Evolutionary conservation across 1,140 invertebrate genomes (phyloP), one percentile per base, ranked within the genome.

Genomic region (Anastrepha obliqua): DNA sequence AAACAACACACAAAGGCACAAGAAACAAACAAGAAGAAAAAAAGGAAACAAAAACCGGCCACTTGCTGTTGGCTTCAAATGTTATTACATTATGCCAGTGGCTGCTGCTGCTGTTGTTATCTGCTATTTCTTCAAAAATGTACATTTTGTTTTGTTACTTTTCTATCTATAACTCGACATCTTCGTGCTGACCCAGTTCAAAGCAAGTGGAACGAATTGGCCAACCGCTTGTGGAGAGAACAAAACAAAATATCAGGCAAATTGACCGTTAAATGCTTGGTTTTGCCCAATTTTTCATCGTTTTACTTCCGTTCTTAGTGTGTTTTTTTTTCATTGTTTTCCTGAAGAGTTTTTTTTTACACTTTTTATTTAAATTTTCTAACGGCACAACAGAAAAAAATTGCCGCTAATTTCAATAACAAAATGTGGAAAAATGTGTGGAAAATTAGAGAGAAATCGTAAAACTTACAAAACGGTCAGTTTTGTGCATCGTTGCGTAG

Each of bases 141-240:
- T 29, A 29, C 29, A 29, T 62, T 62, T 62, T 62, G 3, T 62
- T 62, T 62, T n/a, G 15, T 29, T 2, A 20, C 74, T 55, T 78
- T 44, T 44, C 51, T 17, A 47, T 78, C 70, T 17, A 42, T 3
- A 55, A 15, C 47, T 13, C 74, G 44, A 81, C 74, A 81, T 81
- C 74, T 81, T 81, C 74, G 47, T 81, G 74, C 51, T 92, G 91
- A 92, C 91, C 91, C 90, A 92, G 91, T 92, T 92, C 90, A 78
- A 86, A 89, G 91, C 91, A 92, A 92, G 91, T 92, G 91, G 91
- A 92, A 92, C 91, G 89, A 89, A 90, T 88, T 90, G 89, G 89
- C 90, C 89, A 88, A 87, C 86, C 85, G 65, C 89, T 8, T 81
- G 74, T 81, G 9, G 47, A 29, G 9, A 3, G 20, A 2, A 58